phyloP scores from a whole-genome alignment of 2,888 invertebrate species.

The Cerastis rubricosa region DNA sequence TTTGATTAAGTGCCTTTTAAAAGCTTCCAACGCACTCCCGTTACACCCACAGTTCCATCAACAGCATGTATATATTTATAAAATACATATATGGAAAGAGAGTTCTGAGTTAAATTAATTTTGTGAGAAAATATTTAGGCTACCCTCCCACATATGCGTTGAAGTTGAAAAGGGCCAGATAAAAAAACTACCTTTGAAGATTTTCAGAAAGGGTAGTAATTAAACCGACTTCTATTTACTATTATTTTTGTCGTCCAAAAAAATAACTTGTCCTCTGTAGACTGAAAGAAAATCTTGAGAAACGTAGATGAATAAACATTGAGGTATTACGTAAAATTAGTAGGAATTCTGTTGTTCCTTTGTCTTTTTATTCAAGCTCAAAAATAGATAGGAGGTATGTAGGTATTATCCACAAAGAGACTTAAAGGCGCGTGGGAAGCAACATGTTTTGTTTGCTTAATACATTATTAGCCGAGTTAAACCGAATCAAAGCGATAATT shows the following conservation, averaged over 20 bases:
- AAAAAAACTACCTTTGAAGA: neutral
- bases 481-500: neutral
- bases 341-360: neutral
- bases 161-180: neutral
- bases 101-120: slow-evolving; percentile 40
- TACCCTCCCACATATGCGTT: neutral
- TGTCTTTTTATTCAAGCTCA: neutral
- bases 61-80: slow-evolving; percentile 38
- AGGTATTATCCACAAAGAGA: neutral
- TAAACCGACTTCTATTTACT: too few relatives aligned
- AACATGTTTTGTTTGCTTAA: neutral
- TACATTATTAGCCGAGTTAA: neutral
- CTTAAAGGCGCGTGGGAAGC: neutral
- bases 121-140: slow-evolving; percentile 29
- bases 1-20: slow-evolving; percentile 63
- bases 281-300: neutral
- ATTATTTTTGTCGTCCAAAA: too few relatives aligned
- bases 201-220: too few relatives aligned
- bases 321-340: slow-evolving; percentile 1
- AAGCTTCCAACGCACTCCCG: slow-evolving; percentile 41
- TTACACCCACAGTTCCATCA: slow-evolving; percentile 34
- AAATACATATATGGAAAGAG: slow-evolving; percentile 16
- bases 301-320: neutral
- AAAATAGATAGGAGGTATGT: slow-evolving; percentile 7
- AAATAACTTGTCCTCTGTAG: neutral